Evolutionary conservation across 2,797 vertebrate genomes (phyloP), one percentile per base, ranked within the genome.

Genomic region (Trachops cirrhosus): DNA sequence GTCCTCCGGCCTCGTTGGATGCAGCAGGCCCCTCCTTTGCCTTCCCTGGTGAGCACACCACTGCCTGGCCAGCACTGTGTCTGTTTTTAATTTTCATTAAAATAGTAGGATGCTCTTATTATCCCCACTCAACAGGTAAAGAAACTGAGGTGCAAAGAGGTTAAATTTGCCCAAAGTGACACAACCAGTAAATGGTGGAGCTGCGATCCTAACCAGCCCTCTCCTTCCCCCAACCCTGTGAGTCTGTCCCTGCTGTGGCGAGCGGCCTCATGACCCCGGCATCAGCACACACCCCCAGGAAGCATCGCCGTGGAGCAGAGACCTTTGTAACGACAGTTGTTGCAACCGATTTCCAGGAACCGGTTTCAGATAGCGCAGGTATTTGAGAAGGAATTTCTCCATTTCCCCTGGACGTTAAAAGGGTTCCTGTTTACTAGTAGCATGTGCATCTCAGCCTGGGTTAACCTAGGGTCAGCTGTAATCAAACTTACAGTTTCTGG

Each of bases 381-480:
- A 39, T 37, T 67, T 89, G 52, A 84, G 52, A 71, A 88, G 74
- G 22, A 18, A 29, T 77, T 83, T 84, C 88, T 62, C 70, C 24
- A 6, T 96, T 89, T 34, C n/a, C 50, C 64, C 88, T 52, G 57
- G 64, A 52, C 88, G 29, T 74, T 68, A 32, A 39, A 95, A 68
- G 67, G 37, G 84, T 82, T 52, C 32, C 50, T 74, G 11, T 90
- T 96, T 95, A 96, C 73, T 26, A 75, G 87, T 91, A 80, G 15
- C 12, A 75, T 48, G 16, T 85, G 26, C n/a, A 1, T 82, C 50
- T 95, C 46, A 29, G 34, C 89, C 77, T 85, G 29, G 41, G 62
- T 85, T 96, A 91, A 74, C 54, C n/a, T 77, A 77, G n/a, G 86
- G 92, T 86, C 92, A 48, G 32, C 67, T 48, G 29, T 80, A 5